These are phyloP conservation scores for Heloderma charlesbogerti DNA, from an alignment of 2,113 vertebrate genomes.

Conservation along the genomic window DNA sequence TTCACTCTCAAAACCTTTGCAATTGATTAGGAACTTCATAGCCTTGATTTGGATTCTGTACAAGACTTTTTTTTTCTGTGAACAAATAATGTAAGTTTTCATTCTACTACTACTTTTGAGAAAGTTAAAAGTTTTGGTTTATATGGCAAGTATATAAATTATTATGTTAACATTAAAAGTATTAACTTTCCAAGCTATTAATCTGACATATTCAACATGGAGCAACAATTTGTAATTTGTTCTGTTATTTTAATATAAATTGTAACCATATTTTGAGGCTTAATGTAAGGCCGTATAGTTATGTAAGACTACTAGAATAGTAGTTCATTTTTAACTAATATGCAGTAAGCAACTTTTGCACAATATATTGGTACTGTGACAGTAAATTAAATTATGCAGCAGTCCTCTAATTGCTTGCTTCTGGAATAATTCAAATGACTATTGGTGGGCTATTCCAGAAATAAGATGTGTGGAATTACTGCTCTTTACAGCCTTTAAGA, in stretches of 20 bases:
- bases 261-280: neutral
- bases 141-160: constrained; percentile 1
- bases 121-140: constrained; percentile 32
- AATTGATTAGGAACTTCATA: constrained; percentile 60
- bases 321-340: neutral
- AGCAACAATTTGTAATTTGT: constrained; percentile 2
- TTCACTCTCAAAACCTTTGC: constrained; percentile 43
- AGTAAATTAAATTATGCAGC: neutral
- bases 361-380: neutral
- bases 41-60: constrained; percentile 51
- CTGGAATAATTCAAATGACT: neutral
- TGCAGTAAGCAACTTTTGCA: neutral
- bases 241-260: neutral
- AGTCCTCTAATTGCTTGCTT: neutral
- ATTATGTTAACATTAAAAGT: constrained; percentile 11
- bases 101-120: constrained; percentile 59
- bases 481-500: neutral
- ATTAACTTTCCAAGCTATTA: neutral
- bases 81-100: constrained; percentile 76
- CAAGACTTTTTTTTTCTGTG: constrained; percentile 60
- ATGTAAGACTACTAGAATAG: neutral
- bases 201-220: neutral
- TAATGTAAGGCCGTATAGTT: neutral
- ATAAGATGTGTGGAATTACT: neutral
- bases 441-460: neutral